phyloP scores from a whole-genome alignment of 2,797 vertebrate genomes.

The Anas bernieri region DNA sequence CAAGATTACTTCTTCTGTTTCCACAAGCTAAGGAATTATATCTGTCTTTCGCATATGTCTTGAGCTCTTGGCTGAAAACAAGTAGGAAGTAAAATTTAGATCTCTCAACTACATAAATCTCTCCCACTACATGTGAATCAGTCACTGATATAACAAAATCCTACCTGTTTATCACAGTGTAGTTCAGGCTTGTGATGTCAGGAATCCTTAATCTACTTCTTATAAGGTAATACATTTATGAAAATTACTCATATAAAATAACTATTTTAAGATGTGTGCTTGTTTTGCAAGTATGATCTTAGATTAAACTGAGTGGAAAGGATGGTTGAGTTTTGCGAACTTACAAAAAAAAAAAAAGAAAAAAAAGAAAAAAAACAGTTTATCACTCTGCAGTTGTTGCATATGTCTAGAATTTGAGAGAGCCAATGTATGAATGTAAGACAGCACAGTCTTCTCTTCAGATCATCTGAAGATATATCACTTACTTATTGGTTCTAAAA shows the following conservation, averaged over 20 bases:
- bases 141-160: not conserved
- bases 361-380: not conserved
- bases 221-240: not conserved
- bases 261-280: not conserved
- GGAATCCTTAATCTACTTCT: not conserved
- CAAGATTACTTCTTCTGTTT: constrained; percentile 2
- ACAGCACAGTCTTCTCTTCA: not conserved
- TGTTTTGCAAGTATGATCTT: not conserved
- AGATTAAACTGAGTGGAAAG: not conserved
- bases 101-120: not conserved
- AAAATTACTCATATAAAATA: not conserved
- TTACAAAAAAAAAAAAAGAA: not conserved
- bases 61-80: not conserved
- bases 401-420: not conserved
- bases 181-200: not conserved
- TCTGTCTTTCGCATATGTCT: not conserved
- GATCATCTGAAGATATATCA: not conserved
- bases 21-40: not conserved
- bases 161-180: rapidly evolving
- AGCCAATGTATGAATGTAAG: not conserved
- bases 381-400: not conserved
- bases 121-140: not conserved
- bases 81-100: not conserved
- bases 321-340: not conserved
- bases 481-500: not conserved